Base-by-base conservation (phyloP, 2,888 invertebrate genomes). In the Incurvaria masculella region DNA sequence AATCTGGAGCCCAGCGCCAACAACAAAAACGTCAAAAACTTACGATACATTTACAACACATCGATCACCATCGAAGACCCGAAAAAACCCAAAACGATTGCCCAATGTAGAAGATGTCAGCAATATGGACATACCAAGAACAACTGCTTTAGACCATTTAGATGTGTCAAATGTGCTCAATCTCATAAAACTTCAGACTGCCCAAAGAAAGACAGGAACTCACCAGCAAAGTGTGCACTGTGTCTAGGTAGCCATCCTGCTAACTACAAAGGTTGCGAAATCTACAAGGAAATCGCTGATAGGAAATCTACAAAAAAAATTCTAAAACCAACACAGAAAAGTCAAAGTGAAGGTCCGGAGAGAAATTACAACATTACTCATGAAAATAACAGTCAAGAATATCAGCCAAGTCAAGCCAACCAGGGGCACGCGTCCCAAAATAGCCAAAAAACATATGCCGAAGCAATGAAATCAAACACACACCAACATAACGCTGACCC, bases 91-190 rank as follows among this genome's bases (percentile, higher is more conserved):
- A 44, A 26, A 8, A 18, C 33, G 11, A 21, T 48, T 11, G 49
- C 44, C 18, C 51, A 49, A 38, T 45, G 47, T 16, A 18, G 21
- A 4, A 20, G 49, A 33, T 55, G 54, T 21, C 54, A 55, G 39
- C 50, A 50, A 39, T 55, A 52, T 45, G 52, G 55, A 1, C 53
- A 53, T 21, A 40, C 51, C 10, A 53, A 53, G 44, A 55, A 52
- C 39, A 48, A 52, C 17, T 54, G 52, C 23, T 47, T 51, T 49
- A 26, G 54, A 10, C 52, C 54, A 5, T 51, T 42, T 19, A 39
- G 53, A 2, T 55, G 55, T 42, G 55, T 55, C 10, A 55, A 55
- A 42, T 55, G 52, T 38, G 53, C 46, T 6, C 45, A 47, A 23
- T 18, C 38, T 10, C 52, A 55, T 14, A 51, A 50, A 43, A 53